These are phyloP conservation scores for Salpingus planirostris DNA, from an alignment of 2,888 invertebrate species.

Conservation along the genomic window DNA sequence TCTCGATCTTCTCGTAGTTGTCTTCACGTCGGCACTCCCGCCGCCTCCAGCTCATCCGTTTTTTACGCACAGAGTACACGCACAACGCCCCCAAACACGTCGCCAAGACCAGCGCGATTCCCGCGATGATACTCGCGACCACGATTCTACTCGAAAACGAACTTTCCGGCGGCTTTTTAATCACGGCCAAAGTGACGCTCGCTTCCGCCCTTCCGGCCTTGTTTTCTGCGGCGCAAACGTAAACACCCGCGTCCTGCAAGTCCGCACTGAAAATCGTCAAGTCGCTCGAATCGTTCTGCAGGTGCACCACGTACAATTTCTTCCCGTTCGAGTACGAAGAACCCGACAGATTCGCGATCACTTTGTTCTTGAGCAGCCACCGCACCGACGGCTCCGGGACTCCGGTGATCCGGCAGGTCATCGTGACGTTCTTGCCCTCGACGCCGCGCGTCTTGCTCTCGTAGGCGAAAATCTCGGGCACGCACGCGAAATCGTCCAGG, in stretches of 20 bases:
- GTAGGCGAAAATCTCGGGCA: conserved; percentile 58
- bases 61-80: conserved; percentile 51
- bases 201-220: conserved; percentile 70
- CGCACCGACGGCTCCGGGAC: conserved; percentile 64
- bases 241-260: conserved; percentile 65
- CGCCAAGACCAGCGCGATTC: conserved; percentile 54
- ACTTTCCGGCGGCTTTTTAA: conserved; percentile 53
- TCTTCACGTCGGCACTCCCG: conserved; percentile 45
- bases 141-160: conserved; percentile 52
- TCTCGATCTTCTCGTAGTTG: conserved; percentile 73
- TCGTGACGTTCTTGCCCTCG: conserved; percentile 65
- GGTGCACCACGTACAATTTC: conserved; percentile 58
- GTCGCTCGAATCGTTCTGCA: conserved; percentile 60
- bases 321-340: conserved; percentile 43
- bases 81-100: conserved; percentile 60
- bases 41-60: conserved; percentile 47
- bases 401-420: conserved; percentile 61
- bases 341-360: conserved; percentile 55
- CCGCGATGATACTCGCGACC: conserved; percentile 60
- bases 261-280: conserved; percentile 65
- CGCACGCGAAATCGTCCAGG: conserved; percentile 72
- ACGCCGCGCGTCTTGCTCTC: conserved; percentile 53
- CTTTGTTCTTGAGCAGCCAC: conserved; percentile 62
- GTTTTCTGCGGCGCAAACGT: conserved; percentile 72
- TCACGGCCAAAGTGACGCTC: conserved; percentile 62